phyloP scores from a whole-genome alignment of 2,113 vertebrate species.

The Macrotis lagotis region DNA sequence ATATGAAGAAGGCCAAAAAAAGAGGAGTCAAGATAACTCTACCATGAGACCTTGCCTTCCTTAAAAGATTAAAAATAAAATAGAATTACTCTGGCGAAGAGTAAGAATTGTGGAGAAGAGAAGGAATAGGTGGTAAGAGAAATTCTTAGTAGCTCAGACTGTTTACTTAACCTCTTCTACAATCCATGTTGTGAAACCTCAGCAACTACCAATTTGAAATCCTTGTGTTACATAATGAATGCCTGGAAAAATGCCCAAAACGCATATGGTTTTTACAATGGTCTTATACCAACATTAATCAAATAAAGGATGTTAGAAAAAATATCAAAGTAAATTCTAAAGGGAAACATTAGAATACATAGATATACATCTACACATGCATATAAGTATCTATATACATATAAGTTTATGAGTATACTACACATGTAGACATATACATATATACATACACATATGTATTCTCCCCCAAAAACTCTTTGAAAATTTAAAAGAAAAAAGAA shows the following conservation, averaged over 20 bases:
- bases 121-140: slow-evolving; percentile 37
- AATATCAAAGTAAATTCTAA: slow-evolving; percentile 51
- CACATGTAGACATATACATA: background rate
- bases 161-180: slow-evolving; percentile 44
- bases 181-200: slow-evolving; percentile 53
- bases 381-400: background rate
- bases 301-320: slow-evolving; percentile 60
- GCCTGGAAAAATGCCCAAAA: slow-evolving; percentile 52
- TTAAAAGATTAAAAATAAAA: slow-evolving; percentile 1
- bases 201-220: slow-evolving; percentile 61
- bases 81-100: slow-evolving; percentile 23
- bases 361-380: background rate
- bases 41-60: background rate
- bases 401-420: no score
- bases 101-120: slow-evolving; percentile 33
- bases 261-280: background rate
- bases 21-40: slow-evolving; percentile 6
- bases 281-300: slow-evolving; percentile 63
- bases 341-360: slow-evolving; percentile 56
- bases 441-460: no score
- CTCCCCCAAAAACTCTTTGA: slow-evolving; percentile 42
- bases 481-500: slow-evolving; percentile 46
- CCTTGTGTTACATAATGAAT: slow-evolving; percentile 35
- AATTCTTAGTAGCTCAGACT: slow-evolving; percentile 31
- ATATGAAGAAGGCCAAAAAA: slow-evolving; percentile 56